Percentiles rank a stretch among this genome's conserved stretches.
Conservation (phyloP, 1,140 invertebrate species). For the Ceratina calcarata region DNA sequence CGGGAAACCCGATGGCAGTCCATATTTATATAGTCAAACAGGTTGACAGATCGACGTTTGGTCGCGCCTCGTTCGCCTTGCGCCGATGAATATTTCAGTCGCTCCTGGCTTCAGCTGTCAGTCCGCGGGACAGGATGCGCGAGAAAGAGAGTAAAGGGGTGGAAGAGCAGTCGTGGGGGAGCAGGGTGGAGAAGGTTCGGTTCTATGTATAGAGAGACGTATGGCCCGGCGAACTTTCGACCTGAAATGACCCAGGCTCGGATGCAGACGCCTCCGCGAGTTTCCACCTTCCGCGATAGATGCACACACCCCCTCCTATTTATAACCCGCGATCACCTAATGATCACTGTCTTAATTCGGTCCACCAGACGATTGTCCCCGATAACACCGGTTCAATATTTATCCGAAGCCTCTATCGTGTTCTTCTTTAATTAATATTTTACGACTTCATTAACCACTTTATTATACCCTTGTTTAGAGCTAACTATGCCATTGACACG, state of each 20-base stretch:
- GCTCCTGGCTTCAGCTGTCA: conserved; percentile 65
- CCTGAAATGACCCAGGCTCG: conserved; percentile 61
- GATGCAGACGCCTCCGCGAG: conserved; percentile 49
- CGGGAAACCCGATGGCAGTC: conserved; percentile 4
- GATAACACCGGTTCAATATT: conserved; percentile 58
- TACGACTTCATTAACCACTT: background rate
- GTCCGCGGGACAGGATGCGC: conserved; percentile 54
- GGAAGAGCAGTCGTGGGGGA: conserved; percentile 25
- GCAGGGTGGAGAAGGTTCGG: background rate
- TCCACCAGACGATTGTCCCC: conserved; percentile 56
- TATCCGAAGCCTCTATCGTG: background rate
- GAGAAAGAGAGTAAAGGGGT: conserved; percentile 48
- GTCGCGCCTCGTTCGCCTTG: conserved; percentile 65
- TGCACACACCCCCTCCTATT: background rate
- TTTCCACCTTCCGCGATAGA: conserved; percentile 30
- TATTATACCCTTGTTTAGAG: too few species aligned
- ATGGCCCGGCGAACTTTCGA: conserved; percentile 66
- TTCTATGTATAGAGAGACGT: conserved; percentile 54
- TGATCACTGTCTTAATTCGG: conserved; percentile 48
- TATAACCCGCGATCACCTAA: conserved; percentile 10
- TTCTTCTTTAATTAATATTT: background rate
- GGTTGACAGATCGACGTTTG: conserved; percentile 67
- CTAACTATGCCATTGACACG: background rate
- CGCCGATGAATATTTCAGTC: conserved; percentile 65
- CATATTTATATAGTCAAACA: conserved; percentile 53